Conservation (phyloP, 2,888 invertebrate species). For the Brachypalpus laphriformis region DNA sequence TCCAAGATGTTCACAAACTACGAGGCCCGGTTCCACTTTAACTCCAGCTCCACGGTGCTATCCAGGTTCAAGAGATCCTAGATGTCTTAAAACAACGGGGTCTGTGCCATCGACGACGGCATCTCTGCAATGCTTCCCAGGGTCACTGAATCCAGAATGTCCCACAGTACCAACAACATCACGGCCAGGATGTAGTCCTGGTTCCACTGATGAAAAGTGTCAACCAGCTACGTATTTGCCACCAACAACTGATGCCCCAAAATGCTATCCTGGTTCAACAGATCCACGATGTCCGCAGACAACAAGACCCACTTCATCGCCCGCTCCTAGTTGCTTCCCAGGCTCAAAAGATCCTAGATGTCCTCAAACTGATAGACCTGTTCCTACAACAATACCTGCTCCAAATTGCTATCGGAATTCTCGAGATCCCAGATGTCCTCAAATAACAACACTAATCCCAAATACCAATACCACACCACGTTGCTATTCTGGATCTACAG, state of each 20-base stretch:
- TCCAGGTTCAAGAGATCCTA: constrained; percentile 77
- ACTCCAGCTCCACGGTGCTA: constrained; percentile 76
- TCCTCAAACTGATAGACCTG: constrained; percentile 71
- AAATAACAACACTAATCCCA: constrained; percentile 43
- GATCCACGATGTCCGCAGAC: constrained; percentile 79
- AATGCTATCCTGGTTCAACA: constrained; percentile 78
- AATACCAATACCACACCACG: background rate
- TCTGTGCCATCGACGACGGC: constrained; percentile 26
- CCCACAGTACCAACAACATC: constrained; percentile 75
- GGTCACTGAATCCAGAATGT: constrained; percentile 79
- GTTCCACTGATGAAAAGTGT: constrained; percentile 76
- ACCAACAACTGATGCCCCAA: constrained; percentile 71
- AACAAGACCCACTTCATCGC: background rate
- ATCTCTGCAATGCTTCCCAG: constrained; percentile 77
- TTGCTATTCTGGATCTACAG: background rate
- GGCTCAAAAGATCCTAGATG: constrained; percentile 81
- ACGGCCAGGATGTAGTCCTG: constrained; percentile 76
- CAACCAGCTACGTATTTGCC: constrained; percentile 74
- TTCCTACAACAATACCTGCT: constrained; percentile 73
- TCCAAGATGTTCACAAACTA: constrained; percentile 76
- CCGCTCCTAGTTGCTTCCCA: constrained; percentile 77
- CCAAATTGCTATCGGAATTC: constrained; percentile 80
- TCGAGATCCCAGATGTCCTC: constrained; percentile 80
- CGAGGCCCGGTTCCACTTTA: too few relatives aligned
- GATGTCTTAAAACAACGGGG: constrained; percentile 75